These are phyloP conservation scores for Acleris holmiana DNA, from an alignment of 2,888 invertebrate species.

Conservation along the genomic window DNA sequence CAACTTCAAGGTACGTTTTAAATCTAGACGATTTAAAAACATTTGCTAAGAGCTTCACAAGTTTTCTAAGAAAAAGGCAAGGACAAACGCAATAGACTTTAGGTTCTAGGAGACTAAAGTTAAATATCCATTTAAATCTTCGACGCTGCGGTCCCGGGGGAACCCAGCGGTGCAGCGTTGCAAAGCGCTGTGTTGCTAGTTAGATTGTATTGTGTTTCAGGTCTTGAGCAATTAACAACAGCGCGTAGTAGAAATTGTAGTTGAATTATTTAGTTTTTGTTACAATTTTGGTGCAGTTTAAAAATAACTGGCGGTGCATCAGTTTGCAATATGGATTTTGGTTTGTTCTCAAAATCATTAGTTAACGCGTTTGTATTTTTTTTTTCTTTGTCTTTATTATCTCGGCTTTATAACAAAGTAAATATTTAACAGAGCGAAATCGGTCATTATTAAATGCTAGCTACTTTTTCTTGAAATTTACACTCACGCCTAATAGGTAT, in stretches of 20 bases:
- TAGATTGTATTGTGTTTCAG: conserved; percentile 28
- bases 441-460: too few species aligned
- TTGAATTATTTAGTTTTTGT: neutral
- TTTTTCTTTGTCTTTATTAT: too few species aligned
- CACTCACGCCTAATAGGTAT: too few species aligned
- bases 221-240: conserved; percentile 24
- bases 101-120: conserved; percentile 80
- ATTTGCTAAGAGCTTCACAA: conserved; percentile 76
- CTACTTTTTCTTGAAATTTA: too few species aligned
- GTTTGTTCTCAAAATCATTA: too few species aligned
- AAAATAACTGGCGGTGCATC: neutral
- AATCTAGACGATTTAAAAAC: conserved; percentile 73
- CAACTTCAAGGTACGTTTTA: conserved; percentile 55
- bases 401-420: too few species aligned
- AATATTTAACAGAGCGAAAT: too few species aligned
- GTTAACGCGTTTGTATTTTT: too few species aligned
- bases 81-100: conserved; percentile 73
- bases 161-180: conserved; percentile 69
- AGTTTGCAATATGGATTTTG: too few species aligned
- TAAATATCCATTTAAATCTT: conserved; percentile 84
- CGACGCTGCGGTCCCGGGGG: conserved; percentile 64
- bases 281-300: neutral
- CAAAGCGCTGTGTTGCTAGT: conserved; percentile 52
- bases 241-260: neutral
- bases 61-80: conserved; percentile 59